phyloP scores from a whole-genome alignment of 2,888 invertebrate genomes.

The Himalopsyche anomala region DNA sequence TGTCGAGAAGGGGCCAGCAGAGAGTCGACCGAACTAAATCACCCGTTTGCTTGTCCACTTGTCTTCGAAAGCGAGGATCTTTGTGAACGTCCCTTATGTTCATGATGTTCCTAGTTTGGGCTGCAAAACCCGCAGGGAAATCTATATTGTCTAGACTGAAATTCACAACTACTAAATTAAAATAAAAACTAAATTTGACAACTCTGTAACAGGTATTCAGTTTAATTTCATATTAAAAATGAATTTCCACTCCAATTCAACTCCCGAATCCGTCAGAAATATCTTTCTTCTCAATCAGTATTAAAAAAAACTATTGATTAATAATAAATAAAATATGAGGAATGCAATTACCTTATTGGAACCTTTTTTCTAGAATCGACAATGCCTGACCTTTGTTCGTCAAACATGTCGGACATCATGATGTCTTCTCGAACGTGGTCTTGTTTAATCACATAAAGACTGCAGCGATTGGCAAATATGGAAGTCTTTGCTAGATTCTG shows the following conservation, averaged over 20 bases:
- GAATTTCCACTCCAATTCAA: no score
- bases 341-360: slow-evolving; percentile 72
- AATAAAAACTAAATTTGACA: no score
- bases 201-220: no score
- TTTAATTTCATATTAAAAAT: no score
- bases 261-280: no score
- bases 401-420: slow-evolving; percentile 78
- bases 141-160: slow-evolving; percentile 73
- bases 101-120: slow-evolving; percentile 73
- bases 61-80: slow-evolving; percentile 76
- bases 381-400: slow-evolving; percentile 75
- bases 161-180: neutral
- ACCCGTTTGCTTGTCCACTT: slow-evolving; percentile 77
- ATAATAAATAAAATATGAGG: no score
- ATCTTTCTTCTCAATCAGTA: no score
- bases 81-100: slow-evolving; percentile 78
- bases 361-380: slow-evolving; percentile 75
- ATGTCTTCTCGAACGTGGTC: slow-evolving; percentile 70
- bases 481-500: slow-evolving; percentile 79
- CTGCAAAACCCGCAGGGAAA: slow-evolving; percentile 77
- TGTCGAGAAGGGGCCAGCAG: slow-evolving; percentile 76
- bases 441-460: slow-evolving; percentile 77
- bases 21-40: slow-evolving; percentile 77
- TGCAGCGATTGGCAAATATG: slow-evolving; percentile 77
- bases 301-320: neutral